These are phyloP conservation scores for honey bee (Apis mellifera) DNA, from an alignment of 1,140 invertebrate genomes.

Conservation along the genomic window Amel_HAv3.1 CM009932.2:6362001-6362500, in stretches of 20 bases:
- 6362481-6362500: background rate
- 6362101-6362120: background rate
- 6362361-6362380: no score
- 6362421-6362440: no score
- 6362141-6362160: no score
- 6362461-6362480: background rate
- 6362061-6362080: no score
- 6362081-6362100: background rate
- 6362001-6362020: no score
- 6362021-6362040: no score
- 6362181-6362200: background rate
- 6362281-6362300: background rate
- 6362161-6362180: background rate
- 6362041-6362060: no score
- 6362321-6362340: background rate
- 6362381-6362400: no score
- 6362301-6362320: background rate
- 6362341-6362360: no score
- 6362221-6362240: background rate
- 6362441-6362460: background rate
- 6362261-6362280: background rate
- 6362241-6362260: background rate
- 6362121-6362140: no score
- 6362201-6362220: background rate
- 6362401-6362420: background rate